These are phyloP conservation scores for Cryptocephalus primarius DNA, from an alignment of 2,888 invertebrate genomes.

Conservation along the genomic window DNA sequence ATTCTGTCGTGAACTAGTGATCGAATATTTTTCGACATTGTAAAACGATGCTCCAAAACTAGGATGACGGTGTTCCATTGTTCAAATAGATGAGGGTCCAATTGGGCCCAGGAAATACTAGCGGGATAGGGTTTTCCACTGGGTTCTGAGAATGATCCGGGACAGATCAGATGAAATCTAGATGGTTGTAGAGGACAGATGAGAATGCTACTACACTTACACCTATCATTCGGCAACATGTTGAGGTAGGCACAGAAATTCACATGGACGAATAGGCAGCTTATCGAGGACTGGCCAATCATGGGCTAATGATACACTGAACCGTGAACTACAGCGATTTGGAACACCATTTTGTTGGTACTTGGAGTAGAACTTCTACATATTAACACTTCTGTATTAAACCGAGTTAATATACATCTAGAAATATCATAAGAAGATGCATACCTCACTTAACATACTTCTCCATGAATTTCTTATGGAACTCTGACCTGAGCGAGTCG, in stretches of 20 bases:
- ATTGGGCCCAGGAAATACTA: conserved; percentile 1
- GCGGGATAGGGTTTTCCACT: background rate
- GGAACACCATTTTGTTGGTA: too few relatives aligned
- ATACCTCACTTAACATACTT: conserved; percentile 85
- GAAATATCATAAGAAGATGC: too few relatives aligned
- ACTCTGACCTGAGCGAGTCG: conserved; percentile 94
- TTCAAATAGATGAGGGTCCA: background rate
- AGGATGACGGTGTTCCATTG: background rate
- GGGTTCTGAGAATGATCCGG: background rate
- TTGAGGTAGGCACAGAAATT: background rate
- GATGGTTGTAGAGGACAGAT: background rate
- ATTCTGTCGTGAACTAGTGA: too few relatives aligned
- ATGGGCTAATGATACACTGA: background rate
- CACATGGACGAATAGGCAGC: background rate
- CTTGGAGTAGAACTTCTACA: too few relatives aligned
- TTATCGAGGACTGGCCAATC: background rate
- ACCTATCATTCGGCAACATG: background rate
- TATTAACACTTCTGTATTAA: too few relatives aligned
- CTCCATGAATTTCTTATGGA: conserved; percentile 99
- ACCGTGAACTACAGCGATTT: too few relatives aligned
- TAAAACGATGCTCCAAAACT: too few relatives aligned
- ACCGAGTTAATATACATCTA: too few relatives aligned
- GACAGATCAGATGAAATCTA: background rate
- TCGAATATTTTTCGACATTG: too few relatives aligned
- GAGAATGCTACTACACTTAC: background rate